Evolutionary conservation across 2,888 invertebrate genomes (phyloP).

Genomic region (Phyto melanocephala): DNA sequence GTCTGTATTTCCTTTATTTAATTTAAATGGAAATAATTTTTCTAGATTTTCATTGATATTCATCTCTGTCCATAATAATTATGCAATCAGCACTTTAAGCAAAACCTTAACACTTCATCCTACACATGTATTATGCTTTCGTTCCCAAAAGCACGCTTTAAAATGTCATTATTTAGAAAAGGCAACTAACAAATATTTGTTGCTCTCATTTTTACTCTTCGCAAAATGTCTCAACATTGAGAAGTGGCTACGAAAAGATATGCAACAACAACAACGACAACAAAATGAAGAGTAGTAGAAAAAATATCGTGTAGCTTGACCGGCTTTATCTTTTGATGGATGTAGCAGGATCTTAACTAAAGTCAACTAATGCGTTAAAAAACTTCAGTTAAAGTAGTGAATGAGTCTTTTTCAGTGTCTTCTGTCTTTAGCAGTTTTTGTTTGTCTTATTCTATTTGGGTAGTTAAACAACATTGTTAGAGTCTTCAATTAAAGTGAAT

Average conservation of each 20-base stretch:
- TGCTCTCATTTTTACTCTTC: conserved; percentile 40
- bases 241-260: conserved; percentile 11
- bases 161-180: conserved; percentile 46
- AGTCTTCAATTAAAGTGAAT: conserved; percentile 19
- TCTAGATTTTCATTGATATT: conserved; percentile 51
- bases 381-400: conserved; percentile 46
- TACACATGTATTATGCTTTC: conserved; percentile 26
- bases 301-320: conserved; percentile 59
- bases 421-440: conserved; percentile 21
- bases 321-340: conserved; percentile 65
- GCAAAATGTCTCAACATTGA: conserved; percentile 31
- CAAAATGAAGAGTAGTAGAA: conserved; percentile 15
- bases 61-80: conserved; percentile 61
- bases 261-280: conserved; percentile 9
- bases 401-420: not conserved
- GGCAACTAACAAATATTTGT: not conserved
- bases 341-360: conserved; percentile 64
- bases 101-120: conserved; percentile 58
- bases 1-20: conserved; percentile 13
- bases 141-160: conserved; percentile 11
- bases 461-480: conserved; percentile 51
- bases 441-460: conserved; percentile 29
- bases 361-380: conserved; percentile 64
- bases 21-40: conserved; percentile 36
- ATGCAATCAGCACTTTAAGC: conserved; percentile 57